Evolutionary conservation across 2,797 vertebrate species (phyloP), one percentile per base, ranked within the genome.

Genomic region (Megaceryle alcyon): DNA sequence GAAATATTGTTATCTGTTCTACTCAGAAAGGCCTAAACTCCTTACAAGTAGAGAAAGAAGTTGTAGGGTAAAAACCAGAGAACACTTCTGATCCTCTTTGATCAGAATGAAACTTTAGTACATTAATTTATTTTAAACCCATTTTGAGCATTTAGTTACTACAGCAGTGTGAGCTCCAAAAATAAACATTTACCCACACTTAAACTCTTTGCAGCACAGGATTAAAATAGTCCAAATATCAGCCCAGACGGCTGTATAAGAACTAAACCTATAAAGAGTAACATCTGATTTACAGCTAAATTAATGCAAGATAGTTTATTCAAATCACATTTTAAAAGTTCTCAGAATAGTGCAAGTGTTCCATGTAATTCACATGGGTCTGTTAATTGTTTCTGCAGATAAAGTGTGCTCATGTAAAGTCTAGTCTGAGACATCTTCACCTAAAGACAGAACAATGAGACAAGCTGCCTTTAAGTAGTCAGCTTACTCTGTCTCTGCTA

Each of bases 291-390:
- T 92, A 71, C 54, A 95, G n/a, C 18, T 81, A 94, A 95, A 79
- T 77, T 91, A 83, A 94, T 79, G 21, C 13, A 92, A 26, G 5
- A 81, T 77, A 57, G 48, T 89, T 94, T 57, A 84, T 92, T 61
- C 63, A 86, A 94, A 95, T 83, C 41, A 12, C n/a, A 70, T 73
- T 95, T 95, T 86, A 68, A 93, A 95, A 93, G 35, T 59, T 95
- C 54, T 82, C 70, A 89, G 75, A 61, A 65, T 59, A 84, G 22
- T 39, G 25, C 13, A 48, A 87, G 33, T 56, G 18, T 70, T 77
- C 54, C 51, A 84, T 88, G 51, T 66, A 95, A 76, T 29, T 78
- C 80, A 57, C 15, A 26, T 10, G 43, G 31, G 54, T 73, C 37
- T 94, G 70, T 79, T 94, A 91, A 92, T 88, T 81, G 26, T 83